Conservation (phyloP, 2,113 vertebrate genomes). For the Cinclus mexicanus region DNA sequence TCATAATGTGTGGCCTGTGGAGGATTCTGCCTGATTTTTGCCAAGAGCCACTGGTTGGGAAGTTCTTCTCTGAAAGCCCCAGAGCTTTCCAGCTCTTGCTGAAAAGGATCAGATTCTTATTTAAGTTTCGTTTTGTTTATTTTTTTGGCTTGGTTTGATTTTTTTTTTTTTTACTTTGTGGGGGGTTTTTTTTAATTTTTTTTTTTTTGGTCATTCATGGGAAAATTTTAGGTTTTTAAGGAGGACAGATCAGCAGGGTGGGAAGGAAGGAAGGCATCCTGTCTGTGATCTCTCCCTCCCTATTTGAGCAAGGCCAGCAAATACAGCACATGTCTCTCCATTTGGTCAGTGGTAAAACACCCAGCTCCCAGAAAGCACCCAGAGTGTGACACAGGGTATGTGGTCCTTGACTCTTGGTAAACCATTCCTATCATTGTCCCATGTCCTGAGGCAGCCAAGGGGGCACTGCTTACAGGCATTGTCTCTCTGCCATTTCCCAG, state of each 20-base stretch:
- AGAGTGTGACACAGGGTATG: not conserved
- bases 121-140: too few relatives aligned
- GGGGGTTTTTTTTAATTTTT: not conserved
- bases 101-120: not conserved
- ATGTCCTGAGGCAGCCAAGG: not conserved
- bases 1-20: not conserved
- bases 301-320: not conserved
- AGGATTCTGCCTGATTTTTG: not conserved
- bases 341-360: not conserved
- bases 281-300: not conserved
- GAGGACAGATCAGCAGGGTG: not conserved
- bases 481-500: not conserved
- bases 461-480: not conserved
- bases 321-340: rapidly evolving
- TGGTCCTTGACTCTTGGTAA: not conserved
- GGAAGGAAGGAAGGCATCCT: not conserved
- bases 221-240: not conserved
- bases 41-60: not conserved
- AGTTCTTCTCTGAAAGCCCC: not conserved
- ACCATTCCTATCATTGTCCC: rapidly evolving
- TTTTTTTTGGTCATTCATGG: not conserved
- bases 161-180: not conserved
- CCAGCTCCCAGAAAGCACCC: not conserved
- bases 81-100: not conserved
- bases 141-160: not conserved